Conservation (phyloP, 2,113 vertebrate species). For the Oncorhynchus kisutch region DNA sequence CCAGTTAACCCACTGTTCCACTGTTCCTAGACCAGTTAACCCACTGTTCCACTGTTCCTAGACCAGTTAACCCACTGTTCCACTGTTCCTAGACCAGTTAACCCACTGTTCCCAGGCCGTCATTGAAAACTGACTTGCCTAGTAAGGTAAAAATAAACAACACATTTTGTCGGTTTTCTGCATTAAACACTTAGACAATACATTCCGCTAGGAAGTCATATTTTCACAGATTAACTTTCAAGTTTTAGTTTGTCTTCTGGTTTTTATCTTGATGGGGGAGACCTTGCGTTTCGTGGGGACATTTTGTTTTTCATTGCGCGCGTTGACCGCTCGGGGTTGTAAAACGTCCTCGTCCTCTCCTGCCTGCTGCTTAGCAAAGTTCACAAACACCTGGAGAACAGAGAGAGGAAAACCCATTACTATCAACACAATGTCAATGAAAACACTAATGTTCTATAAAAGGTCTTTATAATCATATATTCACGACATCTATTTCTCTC, state of each 20-base stretch:
- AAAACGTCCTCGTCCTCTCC: slow-evolving; percentile 80
- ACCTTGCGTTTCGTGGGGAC: slow-evolving; percentile 69
- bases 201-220: slow-evolving; percentile 2
- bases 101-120: no score
- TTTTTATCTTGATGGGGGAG: slow-evolving; percentile 67
- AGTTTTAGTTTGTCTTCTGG: slow-evolving; percentile 16
- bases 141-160: no score
- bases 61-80: no score
- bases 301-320: slow-evolving; percentile 66
- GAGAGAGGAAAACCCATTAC: neutral
- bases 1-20: no score
- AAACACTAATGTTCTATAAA: no score
- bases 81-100: no score
- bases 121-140: no score
- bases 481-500: no score
- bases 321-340: slow-evolving; percentile 76
- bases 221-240: neutral
- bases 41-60: no score
- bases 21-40: no score
- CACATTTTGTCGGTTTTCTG: neutral
- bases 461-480: no score
- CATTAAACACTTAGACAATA: neutral
- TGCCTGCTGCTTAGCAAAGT: slow-evolving; percentile 93
- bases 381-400: slow-evolving; percentile 83
- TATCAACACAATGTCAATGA: no score